Base-by-base conservation (phyloP, 2,113 vertebrate species). In the Onychorhynchus coronatus region DNA sequence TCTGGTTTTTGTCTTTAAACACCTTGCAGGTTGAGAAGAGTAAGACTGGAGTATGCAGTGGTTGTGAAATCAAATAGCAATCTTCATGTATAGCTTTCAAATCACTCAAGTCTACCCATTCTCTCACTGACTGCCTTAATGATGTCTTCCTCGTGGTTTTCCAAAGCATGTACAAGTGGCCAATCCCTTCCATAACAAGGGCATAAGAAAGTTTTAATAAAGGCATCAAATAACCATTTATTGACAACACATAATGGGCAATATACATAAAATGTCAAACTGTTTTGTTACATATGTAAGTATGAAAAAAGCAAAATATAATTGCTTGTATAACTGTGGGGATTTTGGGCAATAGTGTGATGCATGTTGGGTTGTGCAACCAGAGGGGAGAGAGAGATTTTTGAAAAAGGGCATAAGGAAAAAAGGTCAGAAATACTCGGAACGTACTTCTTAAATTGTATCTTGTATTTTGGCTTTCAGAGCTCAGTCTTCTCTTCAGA, bases 391-490 rank as follows among this genome's bases (percentile, higher is more conserved):
- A 79, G 47, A 63, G 44, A 46, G 16, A 16, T 19, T 23, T 23
- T 25, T 2, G 19, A 33, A 44, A 58, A 78, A 31, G 19, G 6
- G 10, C 27, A 22, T 31, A n/a, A 37, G 56, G 27, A 39, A 28
- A 50, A 79, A 70, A 65, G 12, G 14, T 56, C 20, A 78, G 41
- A 88, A 68, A n/a, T 63, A 8, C 17, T 80, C 31, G 85, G 58
- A 93, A 67, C 16, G 7, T 81, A 37, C 47, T 82, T 82, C 28
- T 61, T 75, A 63, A 75, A 50, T 76, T 3, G 37, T 41, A 55
- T 65, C 23, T 77, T 96, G 33, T 92, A 61, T 95, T 96, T 88
- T 96, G 74, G 41, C 93, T 75, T 92, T 95, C 96, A 99, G 99
- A 86, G 56, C 91, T 86, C 85, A 95, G 39, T 66, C 97, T 81